Base-by-base conservation (phyloP, 2,797 vertebrate genomes). In the Coreius guichenoti region DNA sequence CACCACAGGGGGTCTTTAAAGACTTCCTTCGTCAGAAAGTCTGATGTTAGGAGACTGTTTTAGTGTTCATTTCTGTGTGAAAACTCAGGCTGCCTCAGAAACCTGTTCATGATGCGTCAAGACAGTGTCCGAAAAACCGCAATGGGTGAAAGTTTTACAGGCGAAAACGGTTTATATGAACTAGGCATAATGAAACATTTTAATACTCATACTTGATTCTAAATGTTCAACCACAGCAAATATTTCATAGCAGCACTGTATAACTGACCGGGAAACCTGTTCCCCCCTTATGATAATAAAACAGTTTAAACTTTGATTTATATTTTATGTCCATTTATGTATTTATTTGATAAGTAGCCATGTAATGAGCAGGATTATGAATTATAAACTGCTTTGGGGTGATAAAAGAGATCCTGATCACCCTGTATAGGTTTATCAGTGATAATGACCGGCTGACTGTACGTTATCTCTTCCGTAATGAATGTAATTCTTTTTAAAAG, bases 401-500 rank as follows among this genome's bases (percentile, higher is more conserved):
- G n/a, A 29, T 49, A 29, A 14, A 73, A 29, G n/a, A 29, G 4
- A 74, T 74, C 45, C 17, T 31, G 45, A 51, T 74, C 45, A 74
- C 14, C 2, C 16, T 29, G 26, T 74, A 7, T 51, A 49, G 9
- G 47, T 75, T 75, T 54, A 75, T 75, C 54, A 51, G 26, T 31
- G n/a, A 29, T 74, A 31, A 74, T 31, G 47, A 29, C 72, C 26
- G 4, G 43, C 16, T 36, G 14, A 39, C 51, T 51, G 43, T 84
- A 45, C 13, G 43, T 43, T 81, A 69, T 49, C 36, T 9, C 33
- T 75, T 81, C 21, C 1, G 31, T 86, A 31, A 68, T 43, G 56
- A 85, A 72, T 47, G 45, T 61, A 39, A 63, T 83, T 69, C 43
- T 68, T 79, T 63, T 73, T 75, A 21, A 61, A 58, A 79, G 63